A percentile compares a stretch with the other conserved stretches of the same genome.
Conservation (phyloP, 2,113 vertebrate species). For the Salvelinus sp. region DNA sequence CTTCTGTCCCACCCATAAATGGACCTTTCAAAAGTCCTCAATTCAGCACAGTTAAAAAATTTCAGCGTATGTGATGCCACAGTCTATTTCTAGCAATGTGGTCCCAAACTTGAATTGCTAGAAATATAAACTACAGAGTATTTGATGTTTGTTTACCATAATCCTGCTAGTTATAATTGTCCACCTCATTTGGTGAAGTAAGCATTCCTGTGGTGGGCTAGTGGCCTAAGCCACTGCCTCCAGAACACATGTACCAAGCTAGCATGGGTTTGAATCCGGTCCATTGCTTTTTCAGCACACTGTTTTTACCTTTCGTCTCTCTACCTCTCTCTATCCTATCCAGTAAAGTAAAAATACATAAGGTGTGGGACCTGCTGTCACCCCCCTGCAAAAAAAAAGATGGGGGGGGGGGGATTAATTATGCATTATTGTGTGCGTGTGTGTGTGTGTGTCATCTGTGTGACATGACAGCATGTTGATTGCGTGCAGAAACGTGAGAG, state of each 20-base stretch:
- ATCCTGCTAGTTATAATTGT: neutral
- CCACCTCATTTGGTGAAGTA: neutral
- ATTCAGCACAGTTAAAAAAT: too few species aligned
- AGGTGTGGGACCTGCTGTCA: too few species aligned
- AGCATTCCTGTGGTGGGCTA: neutral
- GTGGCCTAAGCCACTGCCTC: too few species aligned
- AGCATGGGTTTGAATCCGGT: too few species aligned
- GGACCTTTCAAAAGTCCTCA: too few species aligned
- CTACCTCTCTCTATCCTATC: neutral
- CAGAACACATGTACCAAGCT: too few species aligned
- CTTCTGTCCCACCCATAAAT: too few species aligned
- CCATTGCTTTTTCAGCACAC: too few species aligned
- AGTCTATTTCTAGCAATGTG: neutral
- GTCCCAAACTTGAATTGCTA: neutral
- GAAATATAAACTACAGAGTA: neutral
- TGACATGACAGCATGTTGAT: neutral
- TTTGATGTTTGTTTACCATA: neutral
- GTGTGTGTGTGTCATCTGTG: too few species aligned
- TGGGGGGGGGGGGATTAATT: too few species aligned
- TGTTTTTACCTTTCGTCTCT: too few species aligned
- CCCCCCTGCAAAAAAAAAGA: too few species aligned
- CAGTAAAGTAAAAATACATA: neutral
- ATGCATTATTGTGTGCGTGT: neutral
- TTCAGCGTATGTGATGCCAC: neutral
- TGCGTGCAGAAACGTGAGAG: neutral